Percentiles rank a stretch among this genome's conserved stretches.
Conservation (phyloP, 2,797 vertebrate species). For the Poeciliopsis gracilis region DNA sequence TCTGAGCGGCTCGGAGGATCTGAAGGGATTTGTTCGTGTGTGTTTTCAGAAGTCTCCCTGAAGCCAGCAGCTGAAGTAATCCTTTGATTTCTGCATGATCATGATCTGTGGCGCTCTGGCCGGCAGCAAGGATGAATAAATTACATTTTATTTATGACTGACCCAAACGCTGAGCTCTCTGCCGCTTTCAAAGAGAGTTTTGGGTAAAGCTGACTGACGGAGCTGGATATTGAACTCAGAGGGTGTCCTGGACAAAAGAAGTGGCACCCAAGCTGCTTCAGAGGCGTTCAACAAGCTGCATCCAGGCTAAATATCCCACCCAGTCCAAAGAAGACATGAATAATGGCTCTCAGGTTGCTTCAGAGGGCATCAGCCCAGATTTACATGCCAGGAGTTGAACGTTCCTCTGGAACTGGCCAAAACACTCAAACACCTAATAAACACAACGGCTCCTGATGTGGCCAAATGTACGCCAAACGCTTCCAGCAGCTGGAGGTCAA, state of each 20-base stretch:
- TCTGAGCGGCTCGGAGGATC: conserved; percentile 50
- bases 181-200: conserved; percentile 10
- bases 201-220: conserved; percentile 52
- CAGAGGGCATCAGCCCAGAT: conserved; percentile 58
- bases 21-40: conserved; percentile 40
- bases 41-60: conserved; percentile 24
- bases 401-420: conserved; percentile 36
- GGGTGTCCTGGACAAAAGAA: conserved; percentile 69
- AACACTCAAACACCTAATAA: conserved; percentile 43
- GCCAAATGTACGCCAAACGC: background rate
- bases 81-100: conserved; percentile 50
- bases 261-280: conserved; percentile 40
- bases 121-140: conserved; percentile 42
- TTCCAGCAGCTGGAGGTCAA: conserved; percentile 3
- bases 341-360: conserved; percentile 50
- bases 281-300: conserved; percentile 62
- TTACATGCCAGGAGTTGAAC: conserved; percentile 57
- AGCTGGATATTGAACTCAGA: conserved; percentile 48
- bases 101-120: conserved; percentile 56
- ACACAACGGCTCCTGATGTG: conserved; percentile 46
- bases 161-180: conserved; percentile 50
- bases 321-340: conserved; percentile 38
- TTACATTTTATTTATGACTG: conserved; percentile 52
- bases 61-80: conserved; percentile 6
- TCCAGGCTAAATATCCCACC: conserved; percentile 17